Evolutionary conservation across 2,797 vertebrate genomes (phyloP).

Genomic region (Trematomus bernacchii): DNA sequence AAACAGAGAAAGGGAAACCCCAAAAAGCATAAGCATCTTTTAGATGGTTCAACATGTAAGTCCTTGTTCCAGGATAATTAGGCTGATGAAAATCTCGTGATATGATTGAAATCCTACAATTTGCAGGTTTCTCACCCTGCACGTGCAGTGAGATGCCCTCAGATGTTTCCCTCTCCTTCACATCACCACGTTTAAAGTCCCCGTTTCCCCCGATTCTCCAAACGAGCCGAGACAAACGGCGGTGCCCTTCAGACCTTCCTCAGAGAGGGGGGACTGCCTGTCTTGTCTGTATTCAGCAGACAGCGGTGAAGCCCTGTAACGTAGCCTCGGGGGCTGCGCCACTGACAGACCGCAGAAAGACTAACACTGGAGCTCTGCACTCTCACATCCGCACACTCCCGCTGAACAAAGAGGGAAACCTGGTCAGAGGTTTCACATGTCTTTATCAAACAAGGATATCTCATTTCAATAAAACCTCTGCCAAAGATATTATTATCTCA

Average conservation of each 20-base stretch:
- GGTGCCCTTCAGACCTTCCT: conserved; percentile 61
- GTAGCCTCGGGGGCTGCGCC: conserved; percentile 45
- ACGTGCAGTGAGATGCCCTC: neutral
- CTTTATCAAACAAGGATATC: conserved; percentile 39
- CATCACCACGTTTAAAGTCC: conserved; percentile 29
- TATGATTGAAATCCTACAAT: neutral
- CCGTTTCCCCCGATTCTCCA: conserved; percentile 54
- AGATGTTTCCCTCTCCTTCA: conserved; percentile 23
- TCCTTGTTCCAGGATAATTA: neutral
- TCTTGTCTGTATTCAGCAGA: conserved; percentile 70
- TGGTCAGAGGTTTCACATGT: conserved; percentile 54
- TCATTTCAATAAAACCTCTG: conserved; percentile 5
- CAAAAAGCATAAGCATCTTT: no score
- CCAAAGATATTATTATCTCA: conserved; percentile 14
- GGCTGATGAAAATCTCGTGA: neutral
- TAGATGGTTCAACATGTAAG: no score
- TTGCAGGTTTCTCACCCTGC: neutral
- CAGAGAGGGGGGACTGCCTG: conserved; percentile 41
- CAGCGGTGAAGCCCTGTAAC: conserved; percentile 46
- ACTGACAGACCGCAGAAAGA: conserved; percentile 45
- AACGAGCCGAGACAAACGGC: conserved; percentile 68
- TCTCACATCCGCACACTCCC: conserved; percentile 16
- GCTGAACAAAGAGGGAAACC: conserved; percentile 33
- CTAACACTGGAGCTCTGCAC: conserved; percentile 30
- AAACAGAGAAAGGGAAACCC: no score